Percentiles rank a stretch among this genome's conserved stretches.
Conservation (phyloP, 2,888 invertebrate species). For the Sialis fuliginosa region DNA sequence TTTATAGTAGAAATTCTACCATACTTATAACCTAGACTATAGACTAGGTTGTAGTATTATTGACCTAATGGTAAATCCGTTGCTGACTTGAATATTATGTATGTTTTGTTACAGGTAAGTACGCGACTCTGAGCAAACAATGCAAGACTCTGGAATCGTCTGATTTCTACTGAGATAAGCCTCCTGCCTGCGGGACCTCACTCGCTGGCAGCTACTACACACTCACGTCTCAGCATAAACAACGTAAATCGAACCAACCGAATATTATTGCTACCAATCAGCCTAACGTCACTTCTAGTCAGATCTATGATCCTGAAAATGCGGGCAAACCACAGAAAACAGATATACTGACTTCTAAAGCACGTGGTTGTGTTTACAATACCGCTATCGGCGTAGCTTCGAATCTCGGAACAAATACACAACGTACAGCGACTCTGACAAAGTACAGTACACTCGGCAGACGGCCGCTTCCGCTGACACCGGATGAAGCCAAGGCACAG, state of each 20-base stretch:
- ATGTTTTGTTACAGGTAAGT: conserved; percentile 36
- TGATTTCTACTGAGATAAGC: conserved; percentile 86
- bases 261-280: neutral
- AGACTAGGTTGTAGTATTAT: neutral
- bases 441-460: conserved; percentile 26
- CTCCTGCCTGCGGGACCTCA: conserved; percentile 32
- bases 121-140: conserved; percentile 89
- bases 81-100: neutral
- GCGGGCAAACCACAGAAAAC: conserved; percentile 4
- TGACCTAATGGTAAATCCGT: neutral
- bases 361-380: conserved; percentile 5
- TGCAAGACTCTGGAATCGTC: conserved; percentile 88
- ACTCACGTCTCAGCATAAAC: conserved; percentile 27
- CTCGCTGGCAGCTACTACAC: conserved; percentile 29
- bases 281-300: neutral
- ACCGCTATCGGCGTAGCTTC: conserved; percentile 2
- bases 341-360: conserved; percentile 4
- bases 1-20: too few species aligned
- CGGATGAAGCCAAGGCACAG: conserved; percentile 23
- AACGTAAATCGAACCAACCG: conserved; percentile 17
- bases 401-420: neutral
- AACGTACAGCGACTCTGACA: conserved; percentile 25
- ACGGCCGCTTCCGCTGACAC: conserved; percentile 25
- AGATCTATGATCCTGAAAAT: conserved; percentile 1
- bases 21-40: too few species aligned